Evolutionary conservation across 2,113 vertebrate species (phyloP).

Genomic region (Herpetotheres cachinnans): DNA sequence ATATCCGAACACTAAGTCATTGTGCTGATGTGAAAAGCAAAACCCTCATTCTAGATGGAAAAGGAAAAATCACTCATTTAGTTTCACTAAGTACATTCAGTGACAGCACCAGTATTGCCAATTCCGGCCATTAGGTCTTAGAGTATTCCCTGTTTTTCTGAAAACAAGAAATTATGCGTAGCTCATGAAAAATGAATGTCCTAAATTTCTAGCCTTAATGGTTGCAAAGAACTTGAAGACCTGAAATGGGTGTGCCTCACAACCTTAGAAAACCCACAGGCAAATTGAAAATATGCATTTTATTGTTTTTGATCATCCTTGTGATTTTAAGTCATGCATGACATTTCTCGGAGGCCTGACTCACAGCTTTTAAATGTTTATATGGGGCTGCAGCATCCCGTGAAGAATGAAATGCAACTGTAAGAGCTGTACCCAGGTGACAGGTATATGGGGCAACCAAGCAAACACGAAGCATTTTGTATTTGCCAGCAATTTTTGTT

Average conservation of each 20-base stretch:
- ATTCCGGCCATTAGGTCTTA: not conserved
- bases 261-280: constrained; percentile 7
- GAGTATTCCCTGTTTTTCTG: not conserved
- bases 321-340: constrained; percentile 45
- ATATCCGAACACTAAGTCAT: not conserved
- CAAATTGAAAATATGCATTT: constrained; percentile 26
- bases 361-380: not conserved
- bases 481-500: not conserved
- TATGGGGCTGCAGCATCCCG: not conserved
- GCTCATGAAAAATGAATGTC: not conserved
- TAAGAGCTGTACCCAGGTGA: not conserved
- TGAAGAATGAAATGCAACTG: not conserved
- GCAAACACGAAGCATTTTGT: not conserved
- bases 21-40: not conserved
- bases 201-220: not conserved
- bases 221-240: not conserved
- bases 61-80: not conserved
- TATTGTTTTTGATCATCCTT: constrained; percentile 16
- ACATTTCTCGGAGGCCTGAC: constrained; percentile 5
- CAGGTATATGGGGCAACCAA: not conserved
- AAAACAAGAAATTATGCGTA: not conserved
- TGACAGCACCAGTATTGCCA: not conserved
- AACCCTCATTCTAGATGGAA: not conserved
- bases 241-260: not conserved
- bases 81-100: not conserved